Evolutionary conservation across 2,113 vertebrate genomes (phyloP).

Genomic region (Cyanoliseus patagonus): DNA sequence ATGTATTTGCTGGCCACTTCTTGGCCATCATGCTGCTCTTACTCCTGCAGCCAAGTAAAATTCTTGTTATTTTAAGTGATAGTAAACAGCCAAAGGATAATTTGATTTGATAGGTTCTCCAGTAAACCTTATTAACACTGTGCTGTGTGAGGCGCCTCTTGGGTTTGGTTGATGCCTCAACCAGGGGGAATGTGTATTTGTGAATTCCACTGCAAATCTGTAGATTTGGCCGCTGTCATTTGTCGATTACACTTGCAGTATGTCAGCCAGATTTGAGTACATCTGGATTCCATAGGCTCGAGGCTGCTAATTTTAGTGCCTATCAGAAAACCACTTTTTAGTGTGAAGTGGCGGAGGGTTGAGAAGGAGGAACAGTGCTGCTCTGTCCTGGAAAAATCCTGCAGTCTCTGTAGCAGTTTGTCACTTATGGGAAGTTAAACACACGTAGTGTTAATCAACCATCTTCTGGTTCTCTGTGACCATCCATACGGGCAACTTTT

Average conservation of each 20-base stretch:
- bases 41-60: background rate
- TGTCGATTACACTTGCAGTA: background rate
- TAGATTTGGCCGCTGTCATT: accelerated
- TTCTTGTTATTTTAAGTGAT: background rate
- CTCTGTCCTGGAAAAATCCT: background rate
- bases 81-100: background rate
- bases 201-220: background rate
- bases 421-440: background rate
- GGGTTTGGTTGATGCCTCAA: background rate
- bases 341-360: background rate
- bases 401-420: background rate
- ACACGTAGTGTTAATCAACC: background rate
- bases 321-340: background rate
- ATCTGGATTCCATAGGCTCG: background rate
- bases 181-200: background rate
- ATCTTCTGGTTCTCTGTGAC: background rate
- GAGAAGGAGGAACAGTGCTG: background rate
- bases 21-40: background rate
- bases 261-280: background rate
- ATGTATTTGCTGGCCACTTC: background rate
- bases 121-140: background rate
- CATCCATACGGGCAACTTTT: background rate
- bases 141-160: accelerated
- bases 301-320: background rate
- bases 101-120: background rate